Base-by-base conservation (phyloP, 1,140 invertebrate species). In the Papilio polytes region DNA sequence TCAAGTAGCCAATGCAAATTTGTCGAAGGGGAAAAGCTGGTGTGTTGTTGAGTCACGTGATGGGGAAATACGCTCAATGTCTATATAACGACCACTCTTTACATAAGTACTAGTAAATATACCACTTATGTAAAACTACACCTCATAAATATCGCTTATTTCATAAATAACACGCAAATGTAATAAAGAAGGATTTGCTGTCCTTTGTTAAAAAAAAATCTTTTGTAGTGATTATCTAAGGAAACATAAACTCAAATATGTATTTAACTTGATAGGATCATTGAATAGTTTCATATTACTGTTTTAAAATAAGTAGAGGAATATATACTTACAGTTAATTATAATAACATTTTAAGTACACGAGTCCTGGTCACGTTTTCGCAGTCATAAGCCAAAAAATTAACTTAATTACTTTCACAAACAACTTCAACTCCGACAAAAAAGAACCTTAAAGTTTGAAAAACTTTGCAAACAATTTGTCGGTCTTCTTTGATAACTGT, bases 1-100 rank as follows among this genome's bases (percentile, higher is more conserved):
- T 66, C 63, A 66, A 66, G 63, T 66, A 66, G 63, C 22, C 63
- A 66, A 66, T 66, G 63, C 63, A 66, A 66, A 66, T 66, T 66
- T 66, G 26, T 9, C 22, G 59, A 31, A 10, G 63, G 63, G 63
- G 26, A 66, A 66, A 66, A 26, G 63, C 63, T 66, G 63, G 26
- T 36, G 63, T 36, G 22, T 36, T 31, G 22, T 66, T 36, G 63
- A 66, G 63, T 66, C 63, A 66, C 26, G 63, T 15, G 22, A 12
- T 66, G 26, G 63, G 63, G 63, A 66, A 66, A 66, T 18, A 66
- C 63, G 26, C 63, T 7, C 3, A 31, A 26, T 31, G 26, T 70
- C 22, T 70, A 70, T 26, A 10, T 63, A 70, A 36, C 59, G 59
- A 70, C 4, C 63, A 15, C 26, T 70, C 22, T 15, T 70, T 15